Conservation (phyloP, 1,140 invertebrate species). For the Ganaspis sp. region DNA sequence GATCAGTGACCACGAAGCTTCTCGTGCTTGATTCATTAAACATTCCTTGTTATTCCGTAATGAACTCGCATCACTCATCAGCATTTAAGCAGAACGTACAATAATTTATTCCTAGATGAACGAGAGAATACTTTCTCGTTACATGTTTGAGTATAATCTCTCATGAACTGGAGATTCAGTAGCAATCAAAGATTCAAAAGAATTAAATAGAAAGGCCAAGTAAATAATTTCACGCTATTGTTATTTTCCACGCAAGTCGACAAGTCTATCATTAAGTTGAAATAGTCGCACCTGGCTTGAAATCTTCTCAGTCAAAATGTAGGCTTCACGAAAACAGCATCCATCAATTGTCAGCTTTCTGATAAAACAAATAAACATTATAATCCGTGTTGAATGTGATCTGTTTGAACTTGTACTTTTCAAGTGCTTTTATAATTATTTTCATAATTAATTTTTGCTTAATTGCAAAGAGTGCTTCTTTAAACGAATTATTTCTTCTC, state of each 20-base stretch:
- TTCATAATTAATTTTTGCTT: background rate
- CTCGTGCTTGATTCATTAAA: slow-evolving; percentile 6
- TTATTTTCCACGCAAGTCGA: slow-evolving; percentile 18
- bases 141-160: slow-evolving; percentile 16
- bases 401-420: background rate
- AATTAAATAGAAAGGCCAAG: slow-evolving; percentile 26
- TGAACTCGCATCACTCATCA: slow-evolving; percentile 16
- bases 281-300: slow-evolving; percentile 8
- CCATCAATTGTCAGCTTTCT: background rate
- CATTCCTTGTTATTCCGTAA: slow-evolving; percentile 11
- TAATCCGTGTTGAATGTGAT: background rate
- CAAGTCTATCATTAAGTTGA: slow-evolving; percentile 1
- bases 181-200: background rate
- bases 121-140: slow-evolving; percentile 10
- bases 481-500: background rate
- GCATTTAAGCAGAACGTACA: slow-evolving; percentile 22
- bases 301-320: slow-evolving; percentile 11
- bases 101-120: slow-evolving; percentile 14
- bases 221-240: slow-evolving; percentile 27
- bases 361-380: too few species aligned
- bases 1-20: background rate
- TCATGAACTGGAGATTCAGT: background rate
- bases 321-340: slow-evolving; percentile 3
- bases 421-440: background rate
- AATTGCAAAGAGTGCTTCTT: background rate